Evolutionary conservation across 1,140 invertebrate genomes (phyloP).

Genomic region (Scaptomyza hsui): DNA sequence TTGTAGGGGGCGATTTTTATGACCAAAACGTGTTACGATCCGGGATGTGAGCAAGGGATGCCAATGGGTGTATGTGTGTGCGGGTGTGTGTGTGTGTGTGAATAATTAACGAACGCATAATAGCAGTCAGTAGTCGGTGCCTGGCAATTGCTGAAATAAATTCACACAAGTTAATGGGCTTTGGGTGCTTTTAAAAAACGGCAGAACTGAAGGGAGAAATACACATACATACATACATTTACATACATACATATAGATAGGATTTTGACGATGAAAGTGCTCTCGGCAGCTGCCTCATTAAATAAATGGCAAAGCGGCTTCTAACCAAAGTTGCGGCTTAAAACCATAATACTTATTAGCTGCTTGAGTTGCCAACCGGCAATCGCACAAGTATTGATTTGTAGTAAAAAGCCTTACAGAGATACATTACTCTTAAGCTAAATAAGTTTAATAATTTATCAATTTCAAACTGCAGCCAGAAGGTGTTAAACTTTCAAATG

Average conservation of each 20-base stretch:
- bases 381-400: neutral
- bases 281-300: conserved; percentile 29
- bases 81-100: conserved; percentile 57
- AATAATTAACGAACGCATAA: conserved; percentile 82
- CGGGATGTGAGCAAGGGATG: conserved; percentile 6
- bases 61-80: conserved; percentile 32
- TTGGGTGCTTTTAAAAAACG: conserved; percentile 73
- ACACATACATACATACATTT: too few species aligned
- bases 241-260: conserved; percentile 8
- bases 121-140: conserved; percentile 58
- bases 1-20: conserved; percentile 68
- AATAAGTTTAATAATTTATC: neutral
- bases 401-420: neutral
- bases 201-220: conserved; percentile 1
- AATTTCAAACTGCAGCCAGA: neutral
- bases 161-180: conserved; percentile 78
- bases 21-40: conserved; percentile 69
- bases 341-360: conserved; percentile 6
- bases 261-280: conserved; percentile 19
- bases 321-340: conserved; percentile 1
- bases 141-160: conserved; percentile 75
- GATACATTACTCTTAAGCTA: neutral
- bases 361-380: conserved; percentile 1
- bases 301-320: conserved; percentile 26
- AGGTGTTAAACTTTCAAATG: too few species aligned